Evolutionary conservation across 2,888 invertebrate species (phyloP).

Genomic region (Agapetus fuscipes): DNA sequence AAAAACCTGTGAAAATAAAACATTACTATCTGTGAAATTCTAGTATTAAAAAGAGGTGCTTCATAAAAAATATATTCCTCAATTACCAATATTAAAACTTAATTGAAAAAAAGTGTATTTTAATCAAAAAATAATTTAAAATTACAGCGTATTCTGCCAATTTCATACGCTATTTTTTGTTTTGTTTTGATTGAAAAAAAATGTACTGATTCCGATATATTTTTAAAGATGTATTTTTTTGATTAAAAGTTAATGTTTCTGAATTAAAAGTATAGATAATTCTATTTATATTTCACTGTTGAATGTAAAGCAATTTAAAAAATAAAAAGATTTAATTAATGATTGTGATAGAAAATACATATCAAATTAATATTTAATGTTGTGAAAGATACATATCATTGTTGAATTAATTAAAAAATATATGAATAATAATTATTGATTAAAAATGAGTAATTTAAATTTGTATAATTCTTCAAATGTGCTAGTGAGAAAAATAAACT

Average conservation of each 20-base stretch:
- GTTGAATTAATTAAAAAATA: background rate
- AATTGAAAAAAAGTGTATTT: too few relatives aligned
- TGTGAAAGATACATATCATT: constrained; percentile 1
- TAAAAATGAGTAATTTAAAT: background rate
- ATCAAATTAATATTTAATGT: constrained; percentile 6
- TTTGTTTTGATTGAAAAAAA: too few relatives aligned
- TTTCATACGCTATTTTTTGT: too few relatives aligned
- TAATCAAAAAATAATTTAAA: too few relatives aligned
- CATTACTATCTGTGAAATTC: too few relatives aligned
- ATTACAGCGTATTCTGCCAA: too few relatives aligned
- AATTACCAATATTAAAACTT: too few relatives aligned
- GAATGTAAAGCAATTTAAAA: background rate
- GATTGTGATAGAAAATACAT: constrained; percentile 7
- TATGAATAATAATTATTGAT: background rate
- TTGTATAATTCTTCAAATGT: background rate
- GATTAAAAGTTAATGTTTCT: background rate
- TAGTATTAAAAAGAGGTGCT: too few relatives aligned
- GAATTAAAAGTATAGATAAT: background rate
- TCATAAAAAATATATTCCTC: too few relatives aligned
- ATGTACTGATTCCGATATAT: too few relatives aligned
- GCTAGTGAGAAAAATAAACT: background rate
- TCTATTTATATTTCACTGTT: constrained; percentile 6
- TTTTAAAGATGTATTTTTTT: constrained; percentile 1
- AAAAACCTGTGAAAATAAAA: too few relatives aligned
- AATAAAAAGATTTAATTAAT: constrained; percentile 1